Percentiles rank a stretch among this genome's conserved stretches.
Conservation (phyloP, 2,797 vertebrate genomes). For the Neosilurus mollespiculum region DNA sequence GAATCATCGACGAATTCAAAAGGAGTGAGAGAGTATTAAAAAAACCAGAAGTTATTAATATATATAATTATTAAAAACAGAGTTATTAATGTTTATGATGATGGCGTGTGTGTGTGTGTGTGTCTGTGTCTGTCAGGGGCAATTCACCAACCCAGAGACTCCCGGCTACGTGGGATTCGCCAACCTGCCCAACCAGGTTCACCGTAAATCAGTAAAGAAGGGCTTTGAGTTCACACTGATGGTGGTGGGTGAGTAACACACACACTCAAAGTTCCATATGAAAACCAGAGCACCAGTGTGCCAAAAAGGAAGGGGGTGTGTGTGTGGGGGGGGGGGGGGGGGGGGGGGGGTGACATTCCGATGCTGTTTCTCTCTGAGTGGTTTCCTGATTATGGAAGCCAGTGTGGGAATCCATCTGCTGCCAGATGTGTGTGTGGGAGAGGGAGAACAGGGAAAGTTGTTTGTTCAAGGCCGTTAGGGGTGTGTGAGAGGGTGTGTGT, state of each 20-base stretch:
- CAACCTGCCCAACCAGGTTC: slow-evolving; percentile 97
- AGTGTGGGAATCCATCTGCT: slow-evolving; percentile 13
- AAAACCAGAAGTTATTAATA: too few species aligned
- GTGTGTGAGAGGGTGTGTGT: too few species aligned
- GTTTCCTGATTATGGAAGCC: slow-evolving; percentile 5
- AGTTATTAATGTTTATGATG: slow-evolving; percentile 6
- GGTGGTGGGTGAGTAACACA: slow-evolving; percentile 90
- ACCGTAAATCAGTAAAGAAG: slow-evolving; percentile 97
- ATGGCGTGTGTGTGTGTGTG: slow-evolving; percentile 1
- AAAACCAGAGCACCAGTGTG: not conserved
- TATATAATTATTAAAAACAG: too few species aligned
- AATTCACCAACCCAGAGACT: slow-evolving; percentile 95
- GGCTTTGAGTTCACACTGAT: slow-evolving; percentile 98
- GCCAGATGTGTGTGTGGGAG: not conserved
- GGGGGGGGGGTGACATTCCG: not conserved
- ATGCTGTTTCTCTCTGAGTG: not conserved
- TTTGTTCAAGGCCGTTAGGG: slow-evolving; percentile 7
- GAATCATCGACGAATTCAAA: too few species aligned
- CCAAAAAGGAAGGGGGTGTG: not conserved
- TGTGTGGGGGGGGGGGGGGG: not conserved
- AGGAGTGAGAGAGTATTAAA: too few species aligned
- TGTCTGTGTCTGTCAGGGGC: slow-evolving; percentile 68
- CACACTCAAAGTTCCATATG: not conserved
- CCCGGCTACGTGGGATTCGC: slow-evolving; percentile 97
- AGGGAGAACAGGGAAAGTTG: not conserved